A percentile compares a stretch with the other conserved stretches of the same genome.
These are phyloP conservation scores for Rugalucina vietnamica DNA, from an alignment of 2,888 invertebrate species.

Conservation along the genomic window DNA sequence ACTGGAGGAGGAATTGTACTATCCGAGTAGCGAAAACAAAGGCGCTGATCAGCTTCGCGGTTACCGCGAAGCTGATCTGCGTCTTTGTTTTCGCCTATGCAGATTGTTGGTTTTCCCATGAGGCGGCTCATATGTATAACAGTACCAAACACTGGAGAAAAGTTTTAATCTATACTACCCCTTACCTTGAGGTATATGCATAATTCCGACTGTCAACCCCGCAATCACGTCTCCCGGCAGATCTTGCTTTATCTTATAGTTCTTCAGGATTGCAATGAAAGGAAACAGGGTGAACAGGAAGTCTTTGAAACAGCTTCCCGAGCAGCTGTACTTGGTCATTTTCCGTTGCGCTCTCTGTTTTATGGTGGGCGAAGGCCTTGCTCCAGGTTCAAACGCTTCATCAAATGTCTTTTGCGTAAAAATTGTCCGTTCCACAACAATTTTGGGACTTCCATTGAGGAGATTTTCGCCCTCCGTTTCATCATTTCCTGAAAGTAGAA, in stretches of 20 bases:
- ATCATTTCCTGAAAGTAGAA: neutral
- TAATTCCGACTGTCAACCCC: slow-evolving; percentile 91
- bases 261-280: slow-evolving; percentile 75
- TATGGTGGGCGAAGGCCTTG: slow-evolving; percentile 52
- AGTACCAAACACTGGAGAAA: too few relatives aligned
- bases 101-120: too few relatives aligned
- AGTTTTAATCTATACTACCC: neutral
- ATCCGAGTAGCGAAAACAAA: too few relatives aligned
- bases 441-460: slow-evolving; percentile 3
- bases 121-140: too few relatives aligned
- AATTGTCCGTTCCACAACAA: slow-evolving; percentile 35
- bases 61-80: too few relatives aligned
- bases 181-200: slow-evolving; percentile 83
- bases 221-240: slow-evolving; percentile 91
- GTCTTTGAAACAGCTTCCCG: slow-evolving; percentile 62
- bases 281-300: slow-evolving; percentile 75
- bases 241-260: slow-evolving; percentile 83
- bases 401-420: slow-evolving; percentile 78
- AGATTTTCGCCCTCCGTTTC: neutral
- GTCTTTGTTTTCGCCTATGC: too few relatives aligned
- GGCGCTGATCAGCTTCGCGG: too few relatives aligned
- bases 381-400: slow-evolving; percentile 63
- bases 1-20: too few relatives aligned
- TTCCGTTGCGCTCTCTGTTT: slow-evolving; percentile 60
- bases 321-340: slow-evolving; percentile 54